Conservation (phyloP, 1,140 invertebrate species). For the Pantala flavescens region DNA sequence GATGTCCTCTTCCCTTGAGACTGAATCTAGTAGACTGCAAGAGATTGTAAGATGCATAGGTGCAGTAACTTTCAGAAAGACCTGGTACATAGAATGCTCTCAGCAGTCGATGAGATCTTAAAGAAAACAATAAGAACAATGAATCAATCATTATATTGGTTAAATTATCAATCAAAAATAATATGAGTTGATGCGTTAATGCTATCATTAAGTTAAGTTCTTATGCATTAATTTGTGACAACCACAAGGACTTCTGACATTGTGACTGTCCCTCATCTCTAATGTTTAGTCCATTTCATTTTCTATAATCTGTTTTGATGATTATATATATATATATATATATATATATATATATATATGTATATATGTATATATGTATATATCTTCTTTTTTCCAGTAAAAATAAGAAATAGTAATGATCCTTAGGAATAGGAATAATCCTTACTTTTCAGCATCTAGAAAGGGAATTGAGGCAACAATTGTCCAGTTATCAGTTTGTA, state of each 20-base stretch:
- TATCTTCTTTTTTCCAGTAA: background rate
- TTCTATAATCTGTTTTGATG: background rate
- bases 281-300: background rate
- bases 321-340: background rate
- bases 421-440: constrained; percentile 6
- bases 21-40: constrained; percentile 47
- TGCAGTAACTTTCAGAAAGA: constrained; percentile 56
- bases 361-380: background rate
- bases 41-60: constrained; percentile 71
- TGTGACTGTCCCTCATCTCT: background rate
- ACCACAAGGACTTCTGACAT: too few species aligned
- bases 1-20: background rate
- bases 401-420: too few species aligned
- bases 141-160: too few species aligned
- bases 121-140: background rate
- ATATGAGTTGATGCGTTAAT: too few species aligned
- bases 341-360: background rate
- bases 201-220: too few species aligned
- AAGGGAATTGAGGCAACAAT: constrained; percentile 62
- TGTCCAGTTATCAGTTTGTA: constrained; percentile 58
- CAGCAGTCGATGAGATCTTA: constrained; percentile 63
- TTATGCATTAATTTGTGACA: too few species aligned
- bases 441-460: constrained; percentile 58
- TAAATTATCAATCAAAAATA: too few species aligned
- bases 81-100: constrained; percentile 84